A percentile compares a stretch with the other conserved stretches of the same genome.
These are phyloP conservation scores for Cyprinella venusta DNA, from an alignment of 2,797 vertebrate species.

Conservation along the genomic window DNA sequence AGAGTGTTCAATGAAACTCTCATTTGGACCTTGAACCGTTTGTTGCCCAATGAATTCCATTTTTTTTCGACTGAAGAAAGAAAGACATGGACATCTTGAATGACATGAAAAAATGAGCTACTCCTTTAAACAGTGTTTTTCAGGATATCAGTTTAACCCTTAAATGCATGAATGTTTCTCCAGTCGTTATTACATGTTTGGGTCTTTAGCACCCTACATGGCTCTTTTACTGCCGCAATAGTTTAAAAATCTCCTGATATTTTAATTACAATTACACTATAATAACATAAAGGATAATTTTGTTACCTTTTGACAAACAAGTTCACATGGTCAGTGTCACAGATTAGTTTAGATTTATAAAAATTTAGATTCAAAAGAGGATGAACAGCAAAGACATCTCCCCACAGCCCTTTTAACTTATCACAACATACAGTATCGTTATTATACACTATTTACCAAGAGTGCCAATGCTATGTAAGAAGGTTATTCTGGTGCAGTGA, in stretches of 20 bases:
- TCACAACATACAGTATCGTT: not conserved
- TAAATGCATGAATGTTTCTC: not conserved
- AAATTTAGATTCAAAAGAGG: not conserved
- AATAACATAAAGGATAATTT: not conserved
- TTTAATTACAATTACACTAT: not conserved
- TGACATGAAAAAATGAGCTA: no score
- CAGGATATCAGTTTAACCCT: no score
- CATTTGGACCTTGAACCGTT: no score
- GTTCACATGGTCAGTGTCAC: not conserved
- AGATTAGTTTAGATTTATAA: not conserved
- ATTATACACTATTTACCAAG: not conserved
- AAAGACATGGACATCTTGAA: no score
- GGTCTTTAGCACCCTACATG: not conserved
- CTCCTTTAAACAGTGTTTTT: no score
- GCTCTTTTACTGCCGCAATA: not conserved
- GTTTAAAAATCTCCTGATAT: not conserved
- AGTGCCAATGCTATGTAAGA: not conserved
- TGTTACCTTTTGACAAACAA: not conserved
- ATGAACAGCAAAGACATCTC: not conserved
- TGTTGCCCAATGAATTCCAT: no score
- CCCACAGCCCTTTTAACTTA: not conserved
- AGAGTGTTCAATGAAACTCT: no score
- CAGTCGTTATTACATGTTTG: not conserved
- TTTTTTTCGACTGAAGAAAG: no score
- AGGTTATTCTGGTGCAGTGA: not conserved